Percentiles rank a stretch among this genome's conserved stretches.
These are phyloP conservation scores for Unio delphinus DNA, from an alignment of 2,888 invertebrate species.

Conservation along the genomic window DNA sequence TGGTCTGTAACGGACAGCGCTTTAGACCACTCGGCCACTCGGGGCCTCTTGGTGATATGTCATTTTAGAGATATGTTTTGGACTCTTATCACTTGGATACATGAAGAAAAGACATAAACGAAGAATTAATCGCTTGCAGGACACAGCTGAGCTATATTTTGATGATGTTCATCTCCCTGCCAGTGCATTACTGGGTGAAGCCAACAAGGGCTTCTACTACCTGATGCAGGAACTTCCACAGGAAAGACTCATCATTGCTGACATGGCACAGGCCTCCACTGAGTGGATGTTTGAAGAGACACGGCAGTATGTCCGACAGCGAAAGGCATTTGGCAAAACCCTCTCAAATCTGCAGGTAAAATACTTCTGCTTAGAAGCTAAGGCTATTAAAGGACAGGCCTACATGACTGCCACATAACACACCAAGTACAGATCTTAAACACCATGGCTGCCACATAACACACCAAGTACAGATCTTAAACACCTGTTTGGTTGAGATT, in stretches of 20 bases:
- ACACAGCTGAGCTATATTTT: constrained; percentile 72
- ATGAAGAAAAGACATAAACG: too few relatives aligned
- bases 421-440: too few relatives aligned
- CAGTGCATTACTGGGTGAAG: constrained; percentile 68
- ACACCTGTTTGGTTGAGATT: too few relatives aligned
- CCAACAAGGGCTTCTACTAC: constrained; percentile 71
- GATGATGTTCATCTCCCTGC: constrained; percentile 71
- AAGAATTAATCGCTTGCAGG: constrained; percentile 46
- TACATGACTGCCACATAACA: too few relatives aligned
- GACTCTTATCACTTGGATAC: too few relatives aligned
- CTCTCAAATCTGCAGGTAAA: constrained; percentile 69
- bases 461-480: too few relatives aligned
- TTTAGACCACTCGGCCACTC: too few relatives aligned
- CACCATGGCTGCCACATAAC: too few relatives aligned
- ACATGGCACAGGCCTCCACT: constrained; percentile 62
- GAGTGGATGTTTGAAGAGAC: constrained; percentile 73
- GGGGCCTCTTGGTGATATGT: too few relatives aligned
- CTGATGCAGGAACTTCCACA: constrained; percentile 73
- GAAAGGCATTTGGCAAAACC: constrained; percentile 72
- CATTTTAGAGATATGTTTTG: too few relatives aligned
- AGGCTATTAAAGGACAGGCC: too few relatives aligned
- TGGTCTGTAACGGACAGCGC: too few relatives aligned
- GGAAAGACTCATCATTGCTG: constrained; percentile 71
- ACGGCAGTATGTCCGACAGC: constrained; percentile 68
- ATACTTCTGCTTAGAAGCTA: background rate